Base-by-base conservation (phyloP, 2,113 vertebrate species). In the Platichthys stellatus region DNA sequence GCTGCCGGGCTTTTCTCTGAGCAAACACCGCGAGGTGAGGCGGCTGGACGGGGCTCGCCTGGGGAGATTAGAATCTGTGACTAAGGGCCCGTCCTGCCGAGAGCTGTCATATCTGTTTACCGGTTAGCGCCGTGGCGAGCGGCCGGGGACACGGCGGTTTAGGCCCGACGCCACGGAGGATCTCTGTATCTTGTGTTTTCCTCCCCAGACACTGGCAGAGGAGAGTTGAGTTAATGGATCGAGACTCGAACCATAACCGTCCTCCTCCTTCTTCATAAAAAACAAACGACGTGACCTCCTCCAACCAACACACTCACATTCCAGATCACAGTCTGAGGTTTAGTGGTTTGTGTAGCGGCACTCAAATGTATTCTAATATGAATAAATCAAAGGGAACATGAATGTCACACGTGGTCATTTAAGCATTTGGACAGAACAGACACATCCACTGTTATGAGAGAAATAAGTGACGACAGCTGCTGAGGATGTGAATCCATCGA, bases 61-160 rank as follows among this genome's bases (percentile, higher is more conserved):
- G 63, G 86, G 81, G 86, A 90, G 82, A 87, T 90, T 86, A 54
- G 76, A 86, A 89, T 86, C 76, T 76, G 71, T 21, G 38, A 72
- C 81, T 51, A 8, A 73, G 72, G 85, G 72, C 72, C 64, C 67
- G 12, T 53, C 68, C 62, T 20, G 72, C 82, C 3, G 54, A 81
- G 74, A 77, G 72, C 87, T 85, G 89, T 90, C 89, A 82, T 74
- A 69, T 90, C 77, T 62, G 85, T 77, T 91, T 84, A 90, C 80
- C 62, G 78, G 72, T 86, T 86, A 77, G 76, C 67, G 1, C 10
- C 20, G 18, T 23, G 54, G 80, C 13, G 45, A 76, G 81, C 23
- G 53, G 65, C 79, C 72, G 59, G 63, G 56, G 60, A 80, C 0
- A 21, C 35, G 45, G 49, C 5, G 14, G 45, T 76, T 82, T 57